Conservation (phyloP, 2,888 invertebrate genomes). For the Sthenelais limicola region DNA sequence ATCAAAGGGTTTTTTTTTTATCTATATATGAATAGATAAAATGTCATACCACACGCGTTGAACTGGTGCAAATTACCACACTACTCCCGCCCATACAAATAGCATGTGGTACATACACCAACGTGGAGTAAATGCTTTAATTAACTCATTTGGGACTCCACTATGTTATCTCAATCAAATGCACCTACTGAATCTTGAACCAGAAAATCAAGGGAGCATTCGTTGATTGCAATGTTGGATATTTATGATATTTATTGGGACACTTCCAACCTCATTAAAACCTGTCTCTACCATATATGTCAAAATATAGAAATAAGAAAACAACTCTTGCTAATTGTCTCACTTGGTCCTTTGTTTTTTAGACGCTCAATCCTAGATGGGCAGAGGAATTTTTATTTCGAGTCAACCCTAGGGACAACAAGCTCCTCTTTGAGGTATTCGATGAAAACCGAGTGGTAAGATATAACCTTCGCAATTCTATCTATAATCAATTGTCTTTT, state of each 20-base stretch:
- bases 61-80: too few species aligned
- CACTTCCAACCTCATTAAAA: not conserved
- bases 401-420: constrained; percentile 86
- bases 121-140: too few species aligned
- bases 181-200: too few species aligned
- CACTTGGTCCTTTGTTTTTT: constrained; percentile 73
- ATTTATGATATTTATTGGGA: not conserved
- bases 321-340: not conserved
- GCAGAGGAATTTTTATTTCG: constrained; percentile 97
- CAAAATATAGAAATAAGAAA: not conserved
- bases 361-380: constrained; percentile 98
- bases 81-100: too few species aligned
- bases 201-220: too few species aligned
- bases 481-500: not conserved
- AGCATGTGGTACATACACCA: too few species aligned
- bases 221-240: not conserved
- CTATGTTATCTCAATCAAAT: too few species aligned
- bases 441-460: constrained; percentile 92
- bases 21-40: too few species aligned
- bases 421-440: constrained; percentile 95
- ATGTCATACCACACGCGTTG: too few species aligned
- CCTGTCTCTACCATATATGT: not conserved
- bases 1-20: too few species aligned
- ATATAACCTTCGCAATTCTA: constrained; percentile 34
- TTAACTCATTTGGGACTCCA: too few species aligned